Base-by-base conservation (phyloP, 2,113 vertebrate species). In the Martes martes region DNA sequence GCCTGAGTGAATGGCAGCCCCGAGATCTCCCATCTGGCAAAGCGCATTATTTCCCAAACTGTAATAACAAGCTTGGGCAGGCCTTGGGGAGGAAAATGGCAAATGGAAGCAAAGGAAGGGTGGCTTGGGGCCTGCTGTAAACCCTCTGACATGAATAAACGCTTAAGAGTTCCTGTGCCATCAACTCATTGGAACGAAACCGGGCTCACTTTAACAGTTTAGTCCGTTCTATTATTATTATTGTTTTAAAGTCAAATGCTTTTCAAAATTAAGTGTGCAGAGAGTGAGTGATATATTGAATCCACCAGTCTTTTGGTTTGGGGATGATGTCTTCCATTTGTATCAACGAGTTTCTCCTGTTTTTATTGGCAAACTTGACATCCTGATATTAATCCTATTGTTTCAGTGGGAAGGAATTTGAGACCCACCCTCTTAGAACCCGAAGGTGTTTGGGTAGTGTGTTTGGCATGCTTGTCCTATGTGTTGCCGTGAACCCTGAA, bases 331-430 rank as follows among this genome's bases (percentile, higher is more conserved):
- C 97, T 98, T 95, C 18, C 96, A 11, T 89, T 88, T 97, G 45
- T 89, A 93, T 94, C 97, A 96, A 52, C 83, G 47, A 91, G 39
- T 50, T 50, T 94, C 91, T 95, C 45, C 52, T 97, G 91, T 98
- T 97, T 98, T 96, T 97, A 63, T 97, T 98, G 89, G 95, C 94
- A 94, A 57, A 50, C 11, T 31, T 76, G 63, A 97, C 95, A 95
- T 71, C 39, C 15, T 91, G 96, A 91, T 78, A 84, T 80, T 82
- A 96, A 78, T 91, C 50, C 73, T 96, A 15, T 97, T 98, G 47
- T 98, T 99, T 97, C 95, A 94, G 83, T 74, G 89, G 92, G 95
- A 98, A 98, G 81, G 97, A 95, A 98, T 98, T 98, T 98, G 97
- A 93, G 91, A 83, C n/a, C 55, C 59, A 96, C 95, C 80, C 73